Evolutionary conservation across 1,140 invertebrate genomes (phyloP), one percentile per base, ranked within the genome.

Genomic region (Thaumatotibia leucotreta): DNA sequence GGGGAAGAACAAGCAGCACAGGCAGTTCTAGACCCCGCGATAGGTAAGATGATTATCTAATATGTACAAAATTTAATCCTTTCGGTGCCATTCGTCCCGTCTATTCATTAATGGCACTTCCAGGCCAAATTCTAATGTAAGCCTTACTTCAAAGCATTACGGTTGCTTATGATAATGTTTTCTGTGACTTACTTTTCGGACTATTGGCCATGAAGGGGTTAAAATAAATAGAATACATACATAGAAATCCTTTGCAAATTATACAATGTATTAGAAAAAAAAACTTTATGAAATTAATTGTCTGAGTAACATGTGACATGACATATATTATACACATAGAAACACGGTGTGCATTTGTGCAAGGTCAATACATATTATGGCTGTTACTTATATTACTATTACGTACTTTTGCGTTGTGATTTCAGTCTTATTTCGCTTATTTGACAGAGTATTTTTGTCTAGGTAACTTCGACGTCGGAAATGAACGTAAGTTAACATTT

Each of bases 1-100:
- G 90, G 93, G 82, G 93, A 94, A 79, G 93, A 93, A 84, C 93
- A 93, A 82, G 92, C 93, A 66, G 92, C 93, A 75, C 93, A 93
- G 89, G 92, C 93, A 84, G 92, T 93, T 67, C 88, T 93, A 82
- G 93, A 93, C 84, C 92, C 92, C 72, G 92, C 92, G 85, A 91
- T 93, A 92, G 93, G 93, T 93, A 69, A 88, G 89, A 50, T 61
- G 61, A 52, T 35, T 17, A 58, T 3, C 39, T n/a, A n/a, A 20
- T 20, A 4, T 5, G 20, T n/a, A 45, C 8, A 20, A 9, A 45
- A 45, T 45, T 45, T 20, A 20, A 17, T 17, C 39, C 39, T 45
- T 45, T 45, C 39, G 20, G 6, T 11, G 35, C 11, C 35, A n/a
- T 3, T 3, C 35, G 3, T 14, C 6, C 8, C 39, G 20, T 17